phyloP scores from a whole-genome alignment of 2,888 invertebrate species.

The Drosophila leonis region DNA sequence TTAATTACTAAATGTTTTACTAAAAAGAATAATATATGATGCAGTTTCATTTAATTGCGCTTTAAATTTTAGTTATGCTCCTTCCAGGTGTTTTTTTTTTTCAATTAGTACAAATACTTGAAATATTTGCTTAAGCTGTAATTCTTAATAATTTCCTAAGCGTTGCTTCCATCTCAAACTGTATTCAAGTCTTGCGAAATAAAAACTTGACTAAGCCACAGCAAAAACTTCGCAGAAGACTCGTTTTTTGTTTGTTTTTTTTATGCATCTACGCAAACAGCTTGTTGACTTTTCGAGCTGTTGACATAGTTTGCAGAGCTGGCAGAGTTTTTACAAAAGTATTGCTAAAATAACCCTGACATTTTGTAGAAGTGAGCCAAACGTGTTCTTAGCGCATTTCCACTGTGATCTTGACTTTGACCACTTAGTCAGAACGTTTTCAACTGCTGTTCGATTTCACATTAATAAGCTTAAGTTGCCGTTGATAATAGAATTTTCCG shows the following conservation, averaged over 20 bases:
- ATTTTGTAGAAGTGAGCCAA: conserved; percentile 44
- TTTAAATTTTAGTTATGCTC: not conserved
- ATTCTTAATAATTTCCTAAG: not conserved
- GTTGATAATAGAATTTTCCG: conserved; percentile 25
- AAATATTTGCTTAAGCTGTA: not conserved
- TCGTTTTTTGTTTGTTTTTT: conserved; percentile 32
- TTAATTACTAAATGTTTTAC: not conserved
- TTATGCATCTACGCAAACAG: conserved; percentile 14
- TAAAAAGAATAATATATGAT: not conserved
- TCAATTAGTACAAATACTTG: not conserved
- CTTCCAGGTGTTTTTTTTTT: not conserved
- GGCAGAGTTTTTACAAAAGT: conserved; percentile 24
- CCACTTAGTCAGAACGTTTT: conserved; percentile 13
- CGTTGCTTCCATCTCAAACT: not conserved
- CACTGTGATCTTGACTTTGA: conserved; percentile 49
- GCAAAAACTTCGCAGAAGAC: conserved; percentile 18
- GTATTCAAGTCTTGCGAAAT: not conserved
- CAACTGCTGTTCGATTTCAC: conserved; percentile 17
- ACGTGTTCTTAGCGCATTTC: conserved; percentile 34
- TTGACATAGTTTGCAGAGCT: conserved; percentile 28
- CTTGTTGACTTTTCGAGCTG: conserved; percentile 20
- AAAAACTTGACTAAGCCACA: conserved; percentile 1
- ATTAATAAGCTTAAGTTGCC: conserved; percentile 20
- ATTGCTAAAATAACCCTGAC: conserved; percentile 46
- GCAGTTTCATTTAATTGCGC: not conserved